Evolutionary conservation across 2,888 invertebrate genomes (phyloP).

Genomic region (Drosophila prostipennis): DNA sequence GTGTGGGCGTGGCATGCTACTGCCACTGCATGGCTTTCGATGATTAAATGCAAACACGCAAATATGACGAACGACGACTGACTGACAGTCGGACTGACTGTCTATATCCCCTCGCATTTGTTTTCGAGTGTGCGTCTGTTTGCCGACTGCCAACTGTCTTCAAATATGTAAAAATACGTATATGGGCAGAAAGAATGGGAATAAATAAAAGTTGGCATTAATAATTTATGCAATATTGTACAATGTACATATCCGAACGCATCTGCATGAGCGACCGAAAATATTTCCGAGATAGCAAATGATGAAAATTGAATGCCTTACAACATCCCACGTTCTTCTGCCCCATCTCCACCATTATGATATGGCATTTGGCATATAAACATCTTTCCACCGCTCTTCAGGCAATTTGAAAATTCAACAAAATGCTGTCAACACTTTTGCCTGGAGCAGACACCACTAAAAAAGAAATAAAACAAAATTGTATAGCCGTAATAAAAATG

Average conservation of each 20-base stretch:
- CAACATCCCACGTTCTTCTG: conserved; percentile 37
- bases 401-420: conserved; percentile 61
- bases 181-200: conserved; percentile 32
- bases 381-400: conserved; percentile 45
- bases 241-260: conserved; percentile 49
- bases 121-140: conserved; percentile 40
- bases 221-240: conserved; percentile 75
- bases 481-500: conserved; percentile 6
- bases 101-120: conserved; percentile 30
- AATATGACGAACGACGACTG: conserved; percentile 72
- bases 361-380: neutral
- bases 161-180: conserved; percentile 70
- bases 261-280: conserved; percentile 62
- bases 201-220: conserved; percentile 75
- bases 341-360: neutral
- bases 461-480: conserved; percentile 34
- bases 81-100: conserved; percentile 51
- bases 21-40: conserved; percentile 71
- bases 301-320: conserved; percentile 75
- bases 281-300: conserved; percentile 40
- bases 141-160: conserved; percentile 75
- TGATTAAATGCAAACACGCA: conserved; percentile 80
- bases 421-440: conserved; percentile 68
- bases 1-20: conserved; percentile 33
- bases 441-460: conserved; percentile 23